These are phyloP conservation scores for Schizaphis graminum DNA, from an alignment of 2,888 invertebrate genomes.

Conservation along the genomic window DNA sequence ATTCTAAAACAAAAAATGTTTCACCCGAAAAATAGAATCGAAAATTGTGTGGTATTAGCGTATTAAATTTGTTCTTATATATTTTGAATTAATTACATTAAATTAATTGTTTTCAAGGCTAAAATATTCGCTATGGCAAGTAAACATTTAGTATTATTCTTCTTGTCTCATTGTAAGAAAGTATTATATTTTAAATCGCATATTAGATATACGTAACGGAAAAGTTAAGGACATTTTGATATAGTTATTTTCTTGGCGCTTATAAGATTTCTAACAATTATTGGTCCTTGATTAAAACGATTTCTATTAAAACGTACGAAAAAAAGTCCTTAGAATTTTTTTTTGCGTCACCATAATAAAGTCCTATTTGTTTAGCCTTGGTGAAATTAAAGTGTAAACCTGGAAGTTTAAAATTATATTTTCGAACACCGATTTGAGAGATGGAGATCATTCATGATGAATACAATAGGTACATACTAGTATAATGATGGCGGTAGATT, in stretches of 20 bases:
- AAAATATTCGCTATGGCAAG: not conserved
- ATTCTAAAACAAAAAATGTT: not conserved
- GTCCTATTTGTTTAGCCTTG: not conserved
- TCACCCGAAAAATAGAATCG: not conserved
- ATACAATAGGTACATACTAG: not conserved
- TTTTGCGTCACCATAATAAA: not conserved
- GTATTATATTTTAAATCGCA: not conserved
- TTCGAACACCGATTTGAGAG: not conserved
- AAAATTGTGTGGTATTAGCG: not conserved
- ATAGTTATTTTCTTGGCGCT: not conserved
- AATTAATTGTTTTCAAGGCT: not conserved
- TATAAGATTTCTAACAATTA: conserved; percentile 7
- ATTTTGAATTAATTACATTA: not conserved
- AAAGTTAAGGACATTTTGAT: not conserved
- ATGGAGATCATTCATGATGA: not conserved
- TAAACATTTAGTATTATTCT: not conserved
- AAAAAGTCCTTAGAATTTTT: not conserved
- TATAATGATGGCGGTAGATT: not conserved
- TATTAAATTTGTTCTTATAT: not conserved
- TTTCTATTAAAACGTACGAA: not conserved
- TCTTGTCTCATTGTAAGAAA: not conserved
- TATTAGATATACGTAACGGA: not conserved
- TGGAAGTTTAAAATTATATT: not conserved
- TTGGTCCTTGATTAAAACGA: not conserved
- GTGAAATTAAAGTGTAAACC: not conserved